phyloP scores from a whole-genome alignment of 1,140 invertebrate species.

The Diplogasteroides magnus region DNA sequence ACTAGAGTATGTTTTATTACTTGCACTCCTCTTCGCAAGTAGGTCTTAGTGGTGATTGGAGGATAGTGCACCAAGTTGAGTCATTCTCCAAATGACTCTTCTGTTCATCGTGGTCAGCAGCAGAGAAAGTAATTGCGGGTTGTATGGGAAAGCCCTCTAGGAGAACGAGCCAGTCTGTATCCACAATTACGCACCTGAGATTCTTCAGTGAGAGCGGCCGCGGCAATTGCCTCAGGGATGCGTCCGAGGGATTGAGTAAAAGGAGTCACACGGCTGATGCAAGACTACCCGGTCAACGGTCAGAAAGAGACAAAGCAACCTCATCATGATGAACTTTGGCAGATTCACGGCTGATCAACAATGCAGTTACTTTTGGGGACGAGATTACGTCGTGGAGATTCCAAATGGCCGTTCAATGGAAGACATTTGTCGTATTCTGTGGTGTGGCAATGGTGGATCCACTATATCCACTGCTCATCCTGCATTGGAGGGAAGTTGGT shows the following conservation, averaged over 20 bases:
- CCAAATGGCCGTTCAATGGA: conserved; percentile 45
- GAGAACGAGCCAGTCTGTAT: too few species aligned
- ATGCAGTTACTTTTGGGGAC: conserved; percentile 55
- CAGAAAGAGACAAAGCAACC: background rate
- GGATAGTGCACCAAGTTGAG: too few species aligned
- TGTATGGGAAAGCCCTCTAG: too few species aligned
- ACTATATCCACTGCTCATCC: conserved; percentile 54
- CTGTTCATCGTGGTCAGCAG: too few species aligned
- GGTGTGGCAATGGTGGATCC: conserved; percentile 54
- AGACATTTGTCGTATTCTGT: conserved; percentile 54
- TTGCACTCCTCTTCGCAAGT: background rate
- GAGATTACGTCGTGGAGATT: conserved; percentile 53
- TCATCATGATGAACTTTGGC: too few species aligned
- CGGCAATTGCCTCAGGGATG: conserved; percentile 52
- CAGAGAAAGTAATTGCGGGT: too few species aligned
- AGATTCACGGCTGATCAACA: conserved; percentile 54
- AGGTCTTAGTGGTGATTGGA: background rate
- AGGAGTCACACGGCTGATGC: conserved; percentile 49
- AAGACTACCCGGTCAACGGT: conserved; percentile 44
- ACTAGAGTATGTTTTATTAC: conserved; percentile 42
- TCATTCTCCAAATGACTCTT: too few species aligned
- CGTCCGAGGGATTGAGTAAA: conserved; percentile 31
- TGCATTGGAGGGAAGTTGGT: conserved; percentile 53
- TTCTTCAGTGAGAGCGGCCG: conserved; percentile 52
- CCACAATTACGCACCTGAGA: too few species aligned